These are phyloP conservation scores for Diploscapter pachys DNA, from an alignment of 1,140 invertebrate species.

Conservation along the genomic window DNA sequence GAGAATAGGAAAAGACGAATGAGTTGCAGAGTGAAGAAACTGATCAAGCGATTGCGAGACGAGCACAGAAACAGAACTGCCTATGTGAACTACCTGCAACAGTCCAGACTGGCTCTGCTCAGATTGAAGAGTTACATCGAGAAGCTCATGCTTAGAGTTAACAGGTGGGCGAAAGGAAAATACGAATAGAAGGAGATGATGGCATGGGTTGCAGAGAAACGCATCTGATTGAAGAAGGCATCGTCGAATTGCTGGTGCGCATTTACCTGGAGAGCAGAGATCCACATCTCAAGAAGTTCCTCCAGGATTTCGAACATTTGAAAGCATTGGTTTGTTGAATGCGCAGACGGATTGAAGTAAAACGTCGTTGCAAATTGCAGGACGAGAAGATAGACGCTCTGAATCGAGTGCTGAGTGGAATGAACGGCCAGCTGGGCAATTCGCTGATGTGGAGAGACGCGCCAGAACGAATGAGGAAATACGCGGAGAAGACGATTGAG, in stretches of 20 bases:
- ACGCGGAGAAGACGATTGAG: slow-evolving; percentile 64
- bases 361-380: slow-evolving; percentile 29
- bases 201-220: slow-evolving; percentile 65
- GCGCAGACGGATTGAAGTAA: neutral
- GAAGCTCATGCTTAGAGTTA: slow-evolving; percentile 64
- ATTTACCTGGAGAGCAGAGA: slow-evolving; percentile 76
- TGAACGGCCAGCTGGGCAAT: slow-evolving; percentile 68
- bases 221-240: slow-evolving; percentile 72
- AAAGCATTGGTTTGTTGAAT: slow-evolving; percentile 29
- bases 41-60: slow-evolving; percentile 68
- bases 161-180: neutral
- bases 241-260: slow-evolving; percentile 75
- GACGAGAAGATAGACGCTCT: slow-evolving; percentile 63
- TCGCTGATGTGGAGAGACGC: slow-evolving; percentile 74
- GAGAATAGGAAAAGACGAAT: no score
- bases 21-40: no score
- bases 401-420: slow-evolving; percentile 67
- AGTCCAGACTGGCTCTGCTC: slow-evolving; percentile 76
- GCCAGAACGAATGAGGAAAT: slow-evolving; percentile 75
- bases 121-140: slow-evolving; percentile 76
- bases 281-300: slow-evolving; percentile 69
- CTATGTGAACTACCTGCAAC: slow-evolving; percentile 79
- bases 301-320: slow-evolving; percentile 72
- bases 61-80: slow-evolving; percentile 76
- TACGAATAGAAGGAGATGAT: neutral